phyloP scores from a whole-genome alignment of 2,113 vertebrate genomes.

The Neopipo cinnamomea region DNA sequence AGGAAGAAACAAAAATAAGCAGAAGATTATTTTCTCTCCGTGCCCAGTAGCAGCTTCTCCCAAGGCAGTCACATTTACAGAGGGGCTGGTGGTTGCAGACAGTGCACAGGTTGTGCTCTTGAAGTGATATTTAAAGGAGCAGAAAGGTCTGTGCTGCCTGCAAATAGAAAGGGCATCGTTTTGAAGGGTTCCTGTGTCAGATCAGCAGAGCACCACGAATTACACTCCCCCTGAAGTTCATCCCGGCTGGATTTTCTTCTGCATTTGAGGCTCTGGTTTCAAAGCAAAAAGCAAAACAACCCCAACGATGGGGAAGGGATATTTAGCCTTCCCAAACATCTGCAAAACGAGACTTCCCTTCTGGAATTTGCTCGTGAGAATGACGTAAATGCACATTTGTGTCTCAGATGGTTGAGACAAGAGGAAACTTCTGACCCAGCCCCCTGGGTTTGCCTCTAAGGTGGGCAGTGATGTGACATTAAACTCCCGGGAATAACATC shows the following conservation, averaged over 20 bases:
- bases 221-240: background rate
- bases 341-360: background rate
- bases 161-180: background rate
- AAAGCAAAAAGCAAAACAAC: background rate
- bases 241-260: background rate
- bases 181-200: background rate
- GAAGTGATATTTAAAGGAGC: background rate
- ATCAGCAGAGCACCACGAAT: background rate
- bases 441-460: background rate
- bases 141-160: background rate
- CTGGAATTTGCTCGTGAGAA: background rate
- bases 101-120: background rate
- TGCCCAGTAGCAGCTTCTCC: background rate
- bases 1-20: conserved; percentile 55
- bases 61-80: background rate
- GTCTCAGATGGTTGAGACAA: background rate
- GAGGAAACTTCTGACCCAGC: background rate
- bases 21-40: background rate
- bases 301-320: background rate
- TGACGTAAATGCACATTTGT: background rate
- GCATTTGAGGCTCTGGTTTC: background rate
- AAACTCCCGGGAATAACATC: background rate
- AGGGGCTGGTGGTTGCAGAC: background rate
- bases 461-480: background rate
- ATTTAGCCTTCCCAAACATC: background rate